These are phyloP conservation scores for Adelosebastes latens DNA, from an alignment of 2,797 vertebrate genomes.

Conservation along the genomic window DNA sequence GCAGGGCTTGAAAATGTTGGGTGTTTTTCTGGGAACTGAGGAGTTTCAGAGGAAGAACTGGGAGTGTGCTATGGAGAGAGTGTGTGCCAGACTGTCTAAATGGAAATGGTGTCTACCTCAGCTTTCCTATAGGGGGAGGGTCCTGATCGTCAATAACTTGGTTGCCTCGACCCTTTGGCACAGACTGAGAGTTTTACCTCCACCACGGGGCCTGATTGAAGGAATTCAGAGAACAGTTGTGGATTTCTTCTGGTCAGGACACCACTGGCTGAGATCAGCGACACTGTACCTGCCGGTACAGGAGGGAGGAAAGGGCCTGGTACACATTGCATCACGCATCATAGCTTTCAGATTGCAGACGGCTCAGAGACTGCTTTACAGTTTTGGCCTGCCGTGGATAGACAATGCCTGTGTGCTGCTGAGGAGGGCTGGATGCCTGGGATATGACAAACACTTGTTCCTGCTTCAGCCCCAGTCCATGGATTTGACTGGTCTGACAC, in stretches of 20 bases:
- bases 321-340: too few species aligned
- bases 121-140: neutral
- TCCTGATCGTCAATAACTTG: neutral
- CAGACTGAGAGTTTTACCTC: neutral
- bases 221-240: too few species aligned
- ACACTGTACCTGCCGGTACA: too few species aligned
- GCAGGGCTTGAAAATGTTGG: neutral
- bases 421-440: too few species aligned
- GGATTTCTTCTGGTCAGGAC: too few species aligned
- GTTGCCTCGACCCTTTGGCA: neutral
- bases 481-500: too few species aligned
- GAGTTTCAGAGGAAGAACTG: neutral
- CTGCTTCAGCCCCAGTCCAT: too few species aligned
- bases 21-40: neutral
- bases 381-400: neutral
- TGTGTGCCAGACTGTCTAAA: neutral
- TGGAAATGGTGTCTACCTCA: neutral
- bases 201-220: neutral
- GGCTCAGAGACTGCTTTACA: too few species aligned
- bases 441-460: too few species aligned
- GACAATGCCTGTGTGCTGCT: neutral
- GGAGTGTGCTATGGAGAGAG: neutral
- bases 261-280: too few species aligned
- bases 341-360: too few species aligned
- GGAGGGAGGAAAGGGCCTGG: too few species aligned